phyloP scores from a whole-genome alignment of 2,888 invertebrate genomes.

The Hydriomena furcata region DNA sequence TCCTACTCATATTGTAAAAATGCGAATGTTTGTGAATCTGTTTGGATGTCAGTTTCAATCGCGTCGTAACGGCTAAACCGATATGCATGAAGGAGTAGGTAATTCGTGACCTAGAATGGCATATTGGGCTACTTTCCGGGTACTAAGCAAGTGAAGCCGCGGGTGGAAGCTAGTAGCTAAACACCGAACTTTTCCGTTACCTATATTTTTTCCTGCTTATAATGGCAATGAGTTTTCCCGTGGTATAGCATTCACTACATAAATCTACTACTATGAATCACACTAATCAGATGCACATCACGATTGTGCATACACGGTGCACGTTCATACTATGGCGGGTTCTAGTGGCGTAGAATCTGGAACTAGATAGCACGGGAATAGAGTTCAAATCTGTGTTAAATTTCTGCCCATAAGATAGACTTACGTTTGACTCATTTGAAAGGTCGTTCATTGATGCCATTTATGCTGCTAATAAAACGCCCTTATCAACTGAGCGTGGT shows the following conservation, averaged over 20 bases:
- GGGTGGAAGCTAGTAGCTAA: too few relatives aligned
- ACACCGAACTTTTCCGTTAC: background rate
- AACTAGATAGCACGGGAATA: background rate
- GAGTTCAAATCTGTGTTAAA: background rate
- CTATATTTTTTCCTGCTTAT: conserved; percentile 24
- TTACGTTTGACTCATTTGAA: conserved; percentile 3
- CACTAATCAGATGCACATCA: conserved; percentile 52
- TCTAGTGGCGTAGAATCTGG: background rate
- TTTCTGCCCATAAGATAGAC: too few relatives aligned
- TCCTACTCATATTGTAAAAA: too few relatives aligned
- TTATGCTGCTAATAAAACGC: background rate
- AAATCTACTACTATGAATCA: conserved; percentile 35
- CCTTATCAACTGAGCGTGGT: too few relatives aligned
- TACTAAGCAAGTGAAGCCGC: too few relatives aligned
- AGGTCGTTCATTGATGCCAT: conserved; percentile 11
- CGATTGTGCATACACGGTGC: conserved; percentile 34
- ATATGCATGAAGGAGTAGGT: too few relatives aligned
- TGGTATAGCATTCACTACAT: conserved; percentile 25
- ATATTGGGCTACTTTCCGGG: too few relatives aligned
- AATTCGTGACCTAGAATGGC: too few relatives aligned
- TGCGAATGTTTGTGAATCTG: too few relatives aligned
- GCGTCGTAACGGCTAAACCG: too few relatives aligned
- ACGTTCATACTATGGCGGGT: conserved; percentile 5
- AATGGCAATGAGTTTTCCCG: conserved; percentile 9
- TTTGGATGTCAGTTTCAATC: too few relatives aligned